Evolutionary conservation across 2,797 vertebrate species (phyloP), one percentile per base, ranked within the genome.

Genomic region (Acanthurus leucopareius): DNA sequence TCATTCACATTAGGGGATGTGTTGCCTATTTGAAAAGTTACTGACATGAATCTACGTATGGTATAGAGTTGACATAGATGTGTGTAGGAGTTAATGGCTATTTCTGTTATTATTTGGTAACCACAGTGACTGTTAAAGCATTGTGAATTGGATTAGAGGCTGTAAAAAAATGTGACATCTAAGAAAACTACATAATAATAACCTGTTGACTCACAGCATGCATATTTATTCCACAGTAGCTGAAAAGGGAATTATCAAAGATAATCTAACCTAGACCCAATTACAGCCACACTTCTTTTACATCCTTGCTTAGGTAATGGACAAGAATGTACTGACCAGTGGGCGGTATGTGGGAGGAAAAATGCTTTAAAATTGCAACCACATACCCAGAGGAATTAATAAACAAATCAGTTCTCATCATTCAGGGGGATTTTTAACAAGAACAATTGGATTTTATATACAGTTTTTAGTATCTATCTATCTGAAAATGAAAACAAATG

Each of bases 401-500:
- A 76, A 58, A 49, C 73, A 86, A 73, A 86, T 70, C 32, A 64
- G 5, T 77, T 83, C 76, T 47, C 58, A 59, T 70, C 19, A 59
- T 25, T 67, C 1, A 14, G 40, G 28, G 54, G 25, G 2, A 22
- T 53, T 76, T 69, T 38, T 4, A 65, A 47, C 44, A 5, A 61
- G 1, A 40, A 7, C 3, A 7, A 47, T 62, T 20, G 44, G 4
- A 42, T 14, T 16, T 47, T 32, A 11, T 60, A 3, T 0, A 10
- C 2, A 3, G 25, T 63, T 13, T 38, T 2, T 40, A 51, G 3
- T 28, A 45, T 16, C 49, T 52, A 71, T 17, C 40, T 28, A 5
- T 71, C 4, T 47, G 17, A 81, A 40, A 76, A 25, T 35, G 32
- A 35, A 35, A 35, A 35, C 32, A 35, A 76, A 25, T 35, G 32